Base-by-base conservation (phyloP, 2,113 vertebrate species). In the Thomomys bottae region DNA sequence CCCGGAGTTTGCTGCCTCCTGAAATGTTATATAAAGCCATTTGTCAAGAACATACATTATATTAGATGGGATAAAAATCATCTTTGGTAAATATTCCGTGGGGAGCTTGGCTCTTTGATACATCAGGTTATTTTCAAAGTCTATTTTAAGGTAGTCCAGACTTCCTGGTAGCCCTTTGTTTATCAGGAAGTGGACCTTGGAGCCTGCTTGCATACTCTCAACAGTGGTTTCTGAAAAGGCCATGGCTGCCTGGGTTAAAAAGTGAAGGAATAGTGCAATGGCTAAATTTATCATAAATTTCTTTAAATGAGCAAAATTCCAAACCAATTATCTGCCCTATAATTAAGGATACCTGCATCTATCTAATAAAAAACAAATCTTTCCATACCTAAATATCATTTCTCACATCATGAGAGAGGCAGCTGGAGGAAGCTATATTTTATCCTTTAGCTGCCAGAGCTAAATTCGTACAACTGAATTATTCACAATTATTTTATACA, bases 31-130 rank as follows among this genome's bases (percentile, higher is more conserved):
- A 38, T n/a, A 64, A 88, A 73, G 77, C 10, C 11, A 20, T 9
- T 87, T 91, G 64, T 49, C 61, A 80, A 92, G 26, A 91, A 54
- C 36, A 54, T 40, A n/a, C 17, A 82, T 75, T 79, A 36, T 63
- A 73, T 23, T 70, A 88, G 88, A 3, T 70, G 11, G 89, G 38
- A 87, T 40, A 87, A 90, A 92, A 83, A 83, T 21, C 63, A 72
- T 11, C n/a, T 23, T 76, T 91, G 38, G 87, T 49, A 77, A 80
- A 45, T 84, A 76, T 11, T 30, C 34, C 26, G 36, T 3, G 10
- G 63, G 61, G n/a, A 87, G 0, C 6, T 10, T 64, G 7, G 23
- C 8, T 83, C 9, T 89, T 73, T 85, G 66, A 68, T 72, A 71
- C 8, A 87, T 24, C 45, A 84, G 10, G 32, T 21, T 63, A 91